Conservation (phyloP, 1,140 invertebrate genomes). For the Bombus sibiricus region DNA sequence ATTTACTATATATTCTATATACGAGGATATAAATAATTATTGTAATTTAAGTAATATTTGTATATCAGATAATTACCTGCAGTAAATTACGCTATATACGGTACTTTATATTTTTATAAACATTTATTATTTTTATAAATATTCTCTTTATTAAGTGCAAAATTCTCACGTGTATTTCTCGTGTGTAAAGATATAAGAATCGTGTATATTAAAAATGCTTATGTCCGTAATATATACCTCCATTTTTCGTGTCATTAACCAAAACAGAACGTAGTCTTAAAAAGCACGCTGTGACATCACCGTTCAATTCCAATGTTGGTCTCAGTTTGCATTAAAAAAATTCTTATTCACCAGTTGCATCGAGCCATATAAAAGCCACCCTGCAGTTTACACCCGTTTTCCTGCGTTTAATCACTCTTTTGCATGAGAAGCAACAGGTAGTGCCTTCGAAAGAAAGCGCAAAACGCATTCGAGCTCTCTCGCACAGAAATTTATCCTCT, state of each 20-base stretch:
- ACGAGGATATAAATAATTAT: too few species aligned
- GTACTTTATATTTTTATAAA: too few species aligned
- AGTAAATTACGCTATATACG: too few species aligned
- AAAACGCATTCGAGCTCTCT: slow-evolving; percentile 20
- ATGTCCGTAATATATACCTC: neutral
- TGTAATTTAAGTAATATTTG: too few species aligned
- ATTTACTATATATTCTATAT: too few species aligned
- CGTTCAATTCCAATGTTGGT: neutral
- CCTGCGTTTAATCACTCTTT: slow-evolving; percentile 52
- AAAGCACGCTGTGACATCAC: neutral
- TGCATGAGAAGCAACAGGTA: slow-evolving; percentile 45
- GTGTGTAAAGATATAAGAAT: neutral
- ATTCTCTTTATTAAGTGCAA: neutral
- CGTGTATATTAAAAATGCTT: neutral
- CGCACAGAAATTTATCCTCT: neutral
- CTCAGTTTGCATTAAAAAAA: neutral
- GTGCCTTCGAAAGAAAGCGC: slow-evolving; percentile 43
- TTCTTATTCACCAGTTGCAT: neutral
- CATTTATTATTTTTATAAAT: too few species aligned
- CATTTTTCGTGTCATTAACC: neutral
- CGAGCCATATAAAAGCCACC: neutral
- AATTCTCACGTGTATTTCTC: too few species aligned
- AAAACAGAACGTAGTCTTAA: neutral
- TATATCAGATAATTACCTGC: too few species aligned
- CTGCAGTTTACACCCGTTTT: slow-evolving; percentile 16